Evolutionary conservation across 2,113 vertebrate genomes (phyloP), one percentile per base, ranked within the genome.

Genomic region (Hemiprocne comata): DNA sequence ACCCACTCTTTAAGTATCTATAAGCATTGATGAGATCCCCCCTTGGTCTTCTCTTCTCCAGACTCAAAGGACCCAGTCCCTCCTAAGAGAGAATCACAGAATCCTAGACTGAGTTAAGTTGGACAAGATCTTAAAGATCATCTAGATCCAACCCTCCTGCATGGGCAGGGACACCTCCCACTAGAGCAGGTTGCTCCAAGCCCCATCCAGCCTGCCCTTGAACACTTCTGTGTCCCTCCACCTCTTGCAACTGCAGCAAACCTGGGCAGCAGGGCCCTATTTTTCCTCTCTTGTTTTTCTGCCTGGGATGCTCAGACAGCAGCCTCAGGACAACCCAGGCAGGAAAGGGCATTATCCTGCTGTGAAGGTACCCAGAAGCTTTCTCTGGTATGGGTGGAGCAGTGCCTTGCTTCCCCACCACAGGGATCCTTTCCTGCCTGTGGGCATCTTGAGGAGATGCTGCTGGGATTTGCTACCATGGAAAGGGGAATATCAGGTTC

Each of bases 381-480:
- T 50, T 42, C 69, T 62, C 67, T 0, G 1, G 34, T n/a, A 34
- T 53, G 7, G n/a, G 17, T 6, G 10, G 44, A 46, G 48, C 1
- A 0, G 17, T 6, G 36, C 48, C 31, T 50, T 26, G 33, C n/a
- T 90, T 40, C 48, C 31, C 20, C 3, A 21, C 48, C 17, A 11
- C 42, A 6, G 38, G 14, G 34, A 2, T 66, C 40, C 42, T 66
- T 16, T 66, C 28, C n/a, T 34, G 64, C 55, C 29, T 4, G 2
- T 0, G 2, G 55, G 5, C 1, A 0, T 54, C 28, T 44, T 3
- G 0, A 20, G 53, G 70, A 67, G 80, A 4, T 46, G 55, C 14
- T 74, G 19, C n/a, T 36, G 80, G 51, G 64, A 12, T 76, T 57
- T 64, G 54, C 34, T 34, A 1, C 58, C 2, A 0, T 21, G 60